These are phyloP conservation scores for Parazoanthus swiftii DNA, from an alignment of 92 coral and sea anemone species.

Conservation along the genomic window DNA sequence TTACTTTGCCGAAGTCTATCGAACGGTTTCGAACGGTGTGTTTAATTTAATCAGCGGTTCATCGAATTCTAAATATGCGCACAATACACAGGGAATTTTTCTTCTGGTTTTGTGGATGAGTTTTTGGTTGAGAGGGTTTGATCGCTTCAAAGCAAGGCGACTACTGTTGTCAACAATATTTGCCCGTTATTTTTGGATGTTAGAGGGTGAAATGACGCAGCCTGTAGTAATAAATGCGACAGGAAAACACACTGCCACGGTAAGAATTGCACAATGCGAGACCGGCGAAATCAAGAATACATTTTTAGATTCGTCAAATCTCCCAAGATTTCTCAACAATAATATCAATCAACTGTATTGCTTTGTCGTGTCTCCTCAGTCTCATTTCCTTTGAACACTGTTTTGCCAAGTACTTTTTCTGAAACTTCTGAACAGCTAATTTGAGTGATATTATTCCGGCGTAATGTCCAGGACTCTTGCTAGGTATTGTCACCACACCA, in stretches of 20 bases:
- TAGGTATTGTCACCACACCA: too few species aligned
- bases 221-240: slow-evolving; percentile 55
- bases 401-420: too few species aligned
- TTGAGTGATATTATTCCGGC: too few species aligned
- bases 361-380: background rate
- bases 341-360: too few species aligned
- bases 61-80: background rate
- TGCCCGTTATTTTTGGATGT: slow-evolving; percentile 17
- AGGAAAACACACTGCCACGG: slow-evolving; percentile 77
- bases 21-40: background rate
- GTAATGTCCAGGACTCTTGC: too few species aligned
- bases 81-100: background rate
- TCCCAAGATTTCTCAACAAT: too few species aligned
- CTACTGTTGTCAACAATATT: slow-evolving; percentile 40
- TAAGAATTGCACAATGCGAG: slow-evolving; percentile 22
- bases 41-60: slow-evolving; percentile 14
- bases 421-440: too few species aligned
- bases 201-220: slow-evolving; percentile 58
- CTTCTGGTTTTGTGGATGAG: slow-evolving; percentile 19
- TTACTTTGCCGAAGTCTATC: background rate
- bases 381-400: background rate
- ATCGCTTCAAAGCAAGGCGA: slow-evolving; percentile 6
- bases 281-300: too few species aligned
- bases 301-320: background rate
- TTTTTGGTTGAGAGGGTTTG: background rate